A percentile compares a stretch with the other conserved stretches of the same genome.
These are phyloP conservation scores for Scolopax mira DNA, from an alignment of 2,113 vertebrate genomes.

Conservation along the genomic window DNA sequence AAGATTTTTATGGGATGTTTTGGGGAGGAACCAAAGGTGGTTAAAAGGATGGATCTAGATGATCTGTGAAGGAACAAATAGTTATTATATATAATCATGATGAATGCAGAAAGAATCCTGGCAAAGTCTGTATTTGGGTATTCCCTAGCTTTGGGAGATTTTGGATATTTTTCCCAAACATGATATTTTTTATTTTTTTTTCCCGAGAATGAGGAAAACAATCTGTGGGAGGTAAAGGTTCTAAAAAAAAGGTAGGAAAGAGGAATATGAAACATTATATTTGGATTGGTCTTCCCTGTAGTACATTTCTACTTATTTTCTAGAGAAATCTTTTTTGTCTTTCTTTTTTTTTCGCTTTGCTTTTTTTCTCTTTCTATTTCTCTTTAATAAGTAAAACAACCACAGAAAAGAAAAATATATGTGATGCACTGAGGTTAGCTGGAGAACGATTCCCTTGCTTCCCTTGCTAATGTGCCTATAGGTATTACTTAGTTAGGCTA, in stretches of 20 bases:
- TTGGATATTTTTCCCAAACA: background rate
- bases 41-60: background rate
- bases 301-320: background rate
- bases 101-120: background rate
- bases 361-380: background rate
- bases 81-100: background rate
- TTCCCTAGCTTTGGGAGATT: background rate
- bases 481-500: constrained; percentile 43
- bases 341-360: background rate
- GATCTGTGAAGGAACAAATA: background rate
- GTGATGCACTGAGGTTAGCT: background rate
- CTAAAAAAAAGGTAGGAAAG: background rate
- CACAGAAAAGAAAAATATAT: background rate
- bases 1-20: background rate
- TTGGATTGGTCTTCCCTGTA: background rate
- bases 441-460: background rate
- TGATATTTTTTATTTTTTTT: background rate
- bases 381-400: background rate
- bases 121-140: background rate
- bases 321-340: background rate
- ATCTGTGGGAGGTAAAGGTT: background rate
- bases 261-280: background rate
- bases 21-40: background rate
- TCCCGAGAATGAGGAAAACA: background rate
- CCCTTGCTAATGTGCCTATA: constrained; percentile 18